Percentiles rank a stretch among this genome's conserved stretches.
Conservation (phyloP, 2,113 vertebrate species). For the Scartelaos histophorus region DNA sequence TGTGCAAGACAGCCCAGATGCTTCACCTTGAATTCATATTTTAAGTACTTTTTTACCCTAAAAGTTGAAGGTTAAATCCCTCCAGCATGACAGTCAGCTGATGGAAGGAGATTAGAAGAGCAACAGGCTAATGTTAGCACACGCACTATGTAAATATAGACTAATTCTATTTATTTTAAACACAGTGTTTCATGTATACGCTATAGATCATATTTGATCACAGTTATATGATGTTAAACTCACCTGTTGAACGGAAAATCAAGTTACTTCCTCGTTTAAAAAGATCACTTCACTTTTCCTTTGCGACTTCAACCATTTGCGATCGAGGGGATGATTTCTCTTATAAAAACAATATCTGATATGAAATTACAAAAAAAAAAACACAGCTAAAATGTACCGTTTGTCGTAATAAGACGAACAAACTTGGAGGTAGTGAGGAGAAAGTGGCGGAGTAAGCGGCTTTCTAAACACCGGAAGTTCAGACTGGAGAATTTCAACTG, state of each 20-base stretch:
- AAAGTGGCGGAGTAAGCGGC: neutral
- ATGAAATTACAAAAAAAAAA: neutral
- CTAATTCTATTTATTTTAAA: neutral
- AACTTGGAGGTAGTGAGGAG: neutral
- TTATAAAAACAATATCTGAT: neutral
- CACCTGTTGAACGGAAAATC: constrained; percentile 46
- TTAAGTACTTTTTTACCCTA: neutral
- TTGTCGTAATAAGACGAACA: neutral
- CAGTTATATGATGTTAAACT: neutral
- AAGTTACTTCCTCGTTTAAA: constrained; percentile 6
- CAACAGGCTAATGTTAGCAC: constrained; percentile 18
- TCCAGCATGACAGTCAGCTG: constrained; percentile 54
- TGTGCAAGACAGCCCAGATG: neutral
- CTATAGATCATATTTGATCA: neutral
- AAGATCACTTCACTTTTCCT: neutral
- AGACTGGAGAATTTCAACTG: neutral
- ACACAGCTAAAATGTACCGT: neutral
- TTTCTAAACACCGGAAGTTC: neutral
- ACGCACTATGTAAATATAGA: neutral
- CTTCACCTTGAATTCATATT: too few relatives aligned
- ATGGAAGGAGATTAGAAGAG: constrained; percentile 25
- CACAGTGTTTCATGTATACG: neutral
- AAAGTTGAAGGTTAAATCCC: neutral
- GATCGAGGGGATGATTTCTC: neutral
- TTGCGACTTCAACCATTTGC: constrained; percentile 1